These are phyloP conservation scores for Trichogramma pretiosum DNA, from an alignment of 1,140 invertebrate genomes.

Conservation along the genomic window DNA sequence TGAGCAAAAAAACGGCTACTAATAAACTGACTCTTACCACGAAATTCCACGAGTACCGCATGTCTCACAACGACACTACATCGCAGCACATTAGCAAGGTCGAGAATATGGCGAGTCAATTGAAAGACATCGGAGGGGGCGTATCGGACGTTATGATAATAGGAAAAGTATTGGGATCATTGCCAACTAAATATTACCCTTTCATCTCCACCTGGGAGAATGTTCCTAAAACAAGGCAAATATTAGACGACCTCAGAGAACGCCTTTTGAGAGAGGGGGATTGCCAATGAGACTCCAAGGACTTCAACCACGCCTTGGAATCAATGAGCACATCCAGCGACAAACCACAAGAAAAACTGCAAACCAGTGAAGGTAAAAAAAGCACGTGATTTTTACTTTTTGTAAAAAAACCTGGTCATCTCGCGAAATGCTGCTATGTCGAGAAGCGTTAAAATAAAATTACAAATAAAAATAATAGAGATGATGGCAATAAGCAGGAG, in stretches of 20 bases:
- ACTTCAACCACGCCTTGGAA: not conserved
- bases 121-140: slow-evolving; percentile 13
- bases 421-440: not conserved
- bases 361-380: not conserved
- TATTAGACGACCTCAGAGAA: too few species aligned
- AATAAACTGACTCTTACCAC: slow-evolving; percentile 14
- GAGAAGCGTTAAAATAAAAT: not conserved
- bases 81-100: slow-evolving; percentile 15
- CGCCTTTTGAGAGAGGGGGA: not conserved
- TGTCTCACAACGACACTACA: not conserved
- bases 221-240: not conserved
- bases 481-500: not conserved
- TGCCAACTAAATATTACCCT: slow-evolving; percentile 4
- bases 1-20: slow-evolving; percentile 14
- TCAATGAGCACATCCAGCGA: not conserved
- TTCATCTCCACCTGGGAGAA: slow-evolving; percentile 11
- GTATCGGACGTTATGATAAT: slow-evolving; percentile 8
- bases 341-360: not conserved
- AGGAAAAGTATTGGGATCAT: slow-evolving; percentile 3
- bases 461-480: not conserved
- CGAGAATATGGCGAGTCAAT: too few species aligned
- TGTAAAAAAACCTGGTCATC: not conserved
- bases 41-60: slow-evolving; percentile 16
- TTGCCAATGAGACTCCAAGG: not conserved
- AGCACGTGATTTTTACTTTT: not conserved